Conservation (phyloP, 2,113 vertebrate species). For the Indri indri region DNA sequence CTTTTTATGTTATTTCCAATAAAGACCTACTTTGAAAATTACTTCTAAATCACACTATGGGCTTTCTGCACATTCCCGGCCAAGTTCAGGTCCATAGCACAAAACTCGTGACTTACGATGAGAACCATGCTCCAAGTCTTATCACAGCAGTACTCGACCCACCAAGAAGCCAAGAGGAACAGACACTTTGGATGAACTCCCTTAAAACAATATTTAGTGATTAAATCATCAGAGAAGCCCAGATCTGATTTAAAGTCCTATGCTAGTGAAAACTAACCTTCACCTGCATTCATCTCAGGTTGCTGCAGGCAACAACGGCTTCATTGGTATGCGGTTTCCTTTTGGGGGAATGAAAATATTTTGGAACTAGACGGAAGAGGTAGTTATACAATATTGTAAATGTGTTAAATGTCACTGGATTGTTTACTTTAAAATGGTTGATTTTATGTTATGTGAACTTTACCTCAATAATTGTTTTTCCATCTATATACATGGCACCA, state of each 20-base stretch:
- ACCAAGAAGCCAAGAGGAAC: not conserved
- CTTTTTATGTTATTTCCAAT: not conserved
- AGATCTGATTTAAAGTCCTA: not conserved
- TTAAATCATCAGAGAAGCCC: not conserved
- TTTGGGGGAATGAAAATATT: not conserved
- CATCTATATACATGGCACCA: not conserved
- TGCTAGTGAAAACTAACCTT: not conserved
- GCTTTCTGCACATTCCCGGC: not conserved
- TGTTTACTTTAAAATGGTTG: not conserved
- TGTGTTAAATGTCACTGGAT: not conserved
- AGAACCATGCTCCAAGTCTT: not conserved
- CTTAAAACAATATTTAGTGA: not conserved
- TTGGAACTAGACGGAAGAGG: not conserved
- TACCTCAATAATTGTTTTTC: not conserved
- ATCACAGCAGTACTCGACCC: not conserved
- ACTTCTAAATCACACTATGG: not conserved
- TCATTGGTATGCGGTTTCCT: not conserved
- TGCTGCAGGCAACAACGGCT: not conserved
- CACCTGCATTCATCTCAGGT: not conserved
- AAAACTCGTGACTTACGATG: not conserved
- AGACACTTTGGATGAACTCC: not conserved
- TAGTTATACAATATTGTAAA: not conserved
- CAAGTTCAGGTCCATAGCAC: not conserved
- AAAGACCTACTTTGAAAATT: conserved; percentile 38
- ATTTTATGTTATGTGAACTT: not conserved